phyloP scores from a whole-genome alignment of 2,888 invertebrate genomes.

The Conus canariensis region DNA sequence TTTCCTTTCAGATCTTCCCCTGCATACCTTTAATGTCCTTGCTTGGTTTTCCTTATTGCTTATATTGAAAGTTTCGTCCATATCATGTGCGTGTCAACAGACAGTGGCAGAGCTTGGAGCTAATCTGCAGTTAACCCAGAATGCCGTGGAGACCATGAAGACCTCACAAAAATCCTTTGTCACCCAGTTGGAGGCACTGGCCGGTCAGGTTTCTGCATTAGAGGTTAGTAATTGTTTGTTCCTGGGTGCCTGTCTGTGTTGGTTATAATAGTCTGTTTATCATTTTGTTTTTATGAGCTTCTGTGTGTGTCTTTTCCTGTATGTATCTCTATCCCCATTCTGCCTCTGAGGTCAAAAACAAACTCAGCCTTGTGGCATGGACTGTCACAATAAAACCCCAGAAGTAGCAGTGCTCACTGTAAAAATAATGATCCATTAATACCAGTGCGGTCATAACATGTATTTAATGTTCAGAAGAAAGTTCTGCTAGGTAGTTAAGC shows the following conservation, averaged over 20 bases:
- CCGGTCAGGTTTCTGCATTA: conserved; percentile 47
- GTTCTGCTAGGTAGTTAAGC: too few species aligned
- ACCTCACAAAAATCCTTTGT: conserved; percentile 52
- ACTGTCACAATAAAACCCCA: too few species aligned
- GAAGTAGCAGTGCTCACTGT: too few species aligned
- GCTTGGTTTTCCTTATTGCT: too few species aligned
- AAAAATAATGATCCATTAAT: too few species aligned
- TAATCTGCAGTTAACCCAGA: conserved; percentile 19
- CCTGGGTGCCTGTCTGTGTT: neutral
- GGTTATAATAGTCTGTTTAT: neutral
- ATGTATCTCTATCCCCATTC: neutral
- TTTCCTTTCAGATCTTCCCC: too few species aligned
- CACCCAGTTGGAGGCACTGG: conserved; percentile 51
- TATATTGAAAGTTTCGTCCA: too few species aligned
- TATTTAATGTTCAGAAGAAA: too few species aligned
- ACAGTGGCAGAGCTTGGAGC: conserved; percentile 41
- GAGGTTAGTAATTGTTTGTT: conserved; percentile 40
- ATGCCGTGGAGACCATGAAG: conserved; percentile 38
- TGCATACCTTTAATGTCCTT: too few species aligned
- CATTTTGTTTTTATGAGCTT: neutral
- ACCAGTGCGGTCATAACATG: too few species aligned
- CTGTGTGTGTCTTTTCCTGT: neutral
- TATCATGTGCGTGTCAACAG: conserved; percentile 5
- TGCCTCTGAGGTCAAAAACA: too few species aligned
- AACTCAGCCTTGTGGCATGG: too few species aligned